These are phyloP conservation scores for Tachysurus fulvidraco DNA, from an alignment of 2,113 vertebrate species.

Conservation along the genomic window DNA sequence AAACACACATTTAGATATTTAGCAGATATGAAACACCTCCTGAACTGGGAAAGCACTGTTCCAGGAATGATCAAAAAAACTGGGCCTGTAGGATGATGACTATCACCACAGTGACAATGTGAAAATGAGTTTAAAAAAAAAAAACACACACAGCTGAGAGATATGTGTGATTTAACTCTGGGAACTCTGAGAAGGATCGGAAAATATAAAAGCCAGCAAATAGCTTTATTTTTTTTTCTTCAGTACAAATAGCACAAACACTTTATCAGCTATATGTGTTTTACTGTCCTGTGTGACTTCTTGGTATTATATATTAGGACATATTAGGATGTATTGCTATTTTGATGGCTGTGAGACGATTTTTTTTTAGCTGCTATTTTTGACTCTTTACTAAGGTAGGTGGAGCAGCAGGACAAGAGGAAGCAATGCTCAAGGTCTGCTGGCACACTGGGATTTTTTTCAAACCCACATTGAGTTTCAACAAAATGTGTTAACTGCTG, in stretches of 20 bases:
- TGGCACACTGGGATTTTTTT: not conserved
- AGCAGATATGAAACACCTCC: constrained; percentile 7
- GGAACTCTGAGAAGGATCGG: not conserved
- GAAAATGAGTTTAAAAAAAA: not conserved
- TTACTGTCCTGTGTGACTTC: not conserved
- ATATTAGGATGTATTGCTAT: not conserved
- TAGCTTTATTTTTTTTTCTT: not conserved
- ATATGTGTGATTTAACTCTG: not conserved
- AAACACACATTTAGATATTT: not conserved
- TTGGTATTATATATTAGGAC: not conserved
- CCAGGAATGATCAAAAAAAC: not conserved
- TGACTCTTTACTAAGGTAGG: not conserved
- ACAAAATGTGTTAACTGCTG: not conserved
- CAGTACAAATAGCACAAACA: not conserved
- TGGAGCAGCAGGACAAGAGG: not conserved
- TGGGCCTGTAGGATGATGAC: not conserved
- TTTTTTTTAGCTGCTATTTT: not conserved
- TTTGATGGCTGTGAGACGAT: not conserved
- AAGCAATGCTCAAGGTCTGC: not conserved
- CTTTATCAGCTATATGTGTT: not conserved
- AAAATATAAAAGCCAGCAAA: not conserved
- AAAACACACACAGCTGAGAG: not conserved
- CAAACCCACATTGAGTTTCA: not conserved
- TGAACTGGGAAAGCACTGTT: not conserved
- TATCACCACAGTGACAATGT: not conserved